Evolutionary conservation across 2,888 invertebrate species (phyloP), one percentile per base, ranked within the genome.

Genomic region (Conops quadrifasciatus): DNA sequence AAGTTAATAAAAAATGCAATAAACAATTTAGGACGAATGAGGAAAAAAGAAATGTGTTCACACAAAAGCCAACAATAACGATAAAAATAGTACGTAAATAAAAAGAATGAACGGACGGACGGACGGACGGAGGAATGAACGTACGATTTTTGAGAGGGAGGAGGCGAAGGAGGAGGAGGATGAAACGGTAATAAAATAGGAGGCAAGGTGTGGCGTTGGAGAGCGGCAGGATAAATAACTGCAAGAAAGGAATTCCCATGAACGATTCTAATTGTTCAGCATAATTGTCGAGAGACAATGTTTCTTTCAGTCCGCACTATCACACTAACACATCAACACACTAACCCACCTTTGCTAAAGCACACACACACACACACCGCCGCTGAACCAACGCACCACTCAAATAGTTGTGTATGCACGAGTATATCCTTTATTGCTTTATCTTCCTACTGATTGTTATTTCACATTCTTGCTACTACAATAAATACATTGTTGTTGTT

Each of bases 221-320:
- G 16, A 26, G 28, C 3, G 30, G 21, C 28, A 45, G 56, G 49
- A 45, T 43, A 19, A 9, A 30, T 21, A 19, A 67, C 24, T 24
- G 19, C 15, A 21, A 21, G 47, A 4, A 60, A 62, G 63, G 59
- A 71, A 71, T 71, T 53, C 67, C 70, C 70, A 67, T 43, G 71
- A 64, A 72, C 71, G 63, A 26, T 67, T 70, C 72, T 73, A 73
- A 73, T 73, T 73, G 70, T 64, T 36, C 71, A 66, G 69, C 60
- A 71, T 71, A 69, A 73, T 73, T 71, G 71, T 59, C 49, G 24
- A 56, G 58, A 58, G 64, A 56, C n/a, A 69, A 58, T 53, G 15
- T 11, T 28, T 58, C 36, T 36, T 36, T 36, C 9, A 36, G 9
- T 36, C 36, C 24, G 9, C 28, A 47, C 47, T 63, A 63, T 63